Percentiles rank a stretch among this genome's conserved stretches.
These are phyloP conservation scores for Indicator indicator DNA, from an alignment of 2,113 vertebrate species.

Conservation along the genomic window DNA sequence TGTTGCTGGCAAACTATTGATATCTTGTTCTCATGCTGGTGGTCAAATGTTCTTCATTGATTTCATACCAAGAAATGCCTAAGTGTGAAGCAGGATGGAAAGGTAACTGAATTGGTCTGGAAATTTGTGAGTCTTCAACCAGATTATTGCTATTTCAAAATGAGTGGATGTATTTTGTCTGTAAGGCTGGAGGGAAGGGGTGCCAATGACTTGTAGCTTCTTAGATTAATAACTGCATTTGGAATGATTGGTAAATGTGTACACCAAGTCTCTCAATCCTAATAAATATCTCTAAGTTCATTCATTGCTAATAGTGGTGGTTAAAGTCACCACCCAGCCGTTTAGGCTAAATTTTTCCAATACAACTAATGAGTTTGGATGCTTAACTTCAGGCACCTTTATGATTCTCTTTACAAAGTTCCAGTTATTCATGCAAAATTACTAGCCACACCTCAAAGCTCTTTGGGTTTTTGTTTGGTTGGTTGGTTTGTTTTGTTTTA, in stretches of 20 bases:
- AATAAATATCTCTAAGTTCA: background rate
- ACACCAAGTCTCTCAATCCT: background rate
- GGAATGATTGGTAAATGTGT: background rate
- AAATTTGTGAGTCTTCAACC: background rate
- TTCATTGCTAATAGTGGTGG: background rate
- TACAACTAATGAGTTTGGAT: background rate
- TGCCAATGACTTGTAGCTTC: background rate
- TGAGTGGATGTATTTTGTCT: background rate
- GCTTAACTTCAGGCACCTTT: background rate
- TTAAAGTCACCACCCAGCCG: background rate
- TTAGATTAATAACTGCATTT: background rate
- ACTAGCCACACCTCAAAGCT: background rate
- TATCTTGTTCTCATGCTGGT: background rate
- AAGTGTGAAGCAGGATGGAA: background rate
- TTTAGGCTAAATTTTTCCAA: background rate
- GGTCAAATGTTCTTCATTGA: background rate
- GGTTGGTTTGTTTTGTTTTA: background rate
- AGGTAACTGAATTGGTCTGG: background rate
- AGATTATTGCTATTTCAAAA: background rate
- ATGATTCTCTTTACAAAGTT: background rate
- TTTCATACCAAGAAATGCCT: background rate
- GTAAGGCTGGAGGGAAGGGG: accelerated
- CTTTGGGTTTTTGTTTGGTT: background rate
- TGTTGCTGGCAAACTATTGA: background rate
- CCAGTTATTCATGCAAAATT: background rate